Base-by-base conservation (phyloP, 2,888 invertebrate species). In the Tenthredo amoena region DNA sequence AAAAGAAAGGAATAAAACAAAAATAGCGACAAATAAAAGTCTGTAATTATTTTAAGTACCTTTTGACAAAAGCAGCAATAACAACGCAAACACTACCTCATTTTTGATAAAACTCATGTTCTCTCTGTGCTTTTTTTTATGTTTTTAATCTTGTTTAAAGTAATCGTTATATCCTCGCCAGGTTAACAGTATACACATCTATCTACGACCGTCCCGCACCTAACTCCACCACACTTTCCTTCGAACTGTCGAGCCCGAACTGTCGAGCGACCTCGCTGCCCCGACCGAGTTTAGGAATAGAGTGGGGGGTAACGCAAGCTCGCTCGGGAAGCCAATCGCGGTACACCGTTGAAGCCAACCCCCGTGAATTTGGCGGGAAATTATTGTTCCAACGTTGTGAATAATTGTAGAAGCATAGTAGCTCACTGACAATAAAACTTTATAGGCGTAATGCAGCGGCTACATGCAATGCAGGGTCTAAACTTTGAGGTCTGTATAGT, bases 291-390 rank as follows among this genome's bases (percentile, higher is more conserved):
- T 37, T 71, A 76, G 83, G 43, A 9, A 26, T 15, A 37, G 18
- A 55, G 74, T 74, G 72, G 79, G 79, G 72, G 85, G 84, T 81
- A 85, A 71, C 76, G 34, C 65, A 47, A 26, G 55, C 37, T 18
- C 82, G 50, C 26, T 82, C 15, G 71, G 79, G 9, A 21, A 81
- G 26, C 85, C 85, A 85, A 85, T 85, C n/a, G 34, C 1, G 12
- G 40, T 15, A 15, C 37, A 21, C 15, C 40, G 81, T 82, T 37
- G 81, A 34, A 37, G 12, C 40, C 85, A 85, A 34, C 85, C 82
- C 81, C 72, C 85, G 85, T 62, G 86, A 85, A 87, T 87, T 89
- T 88, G 88, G 87, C 89, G 89, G 90, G 89, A 89, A 87, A 88
- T 86, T 87, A 87, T 88, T 87, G 86, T 55, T 81, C 62, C 21